Percentiles rank a stretch among this genome's conserved stretches.
Conservation (phyloP, 2,888 invertebrate species). For the Amphipoea oculea region DNA sequence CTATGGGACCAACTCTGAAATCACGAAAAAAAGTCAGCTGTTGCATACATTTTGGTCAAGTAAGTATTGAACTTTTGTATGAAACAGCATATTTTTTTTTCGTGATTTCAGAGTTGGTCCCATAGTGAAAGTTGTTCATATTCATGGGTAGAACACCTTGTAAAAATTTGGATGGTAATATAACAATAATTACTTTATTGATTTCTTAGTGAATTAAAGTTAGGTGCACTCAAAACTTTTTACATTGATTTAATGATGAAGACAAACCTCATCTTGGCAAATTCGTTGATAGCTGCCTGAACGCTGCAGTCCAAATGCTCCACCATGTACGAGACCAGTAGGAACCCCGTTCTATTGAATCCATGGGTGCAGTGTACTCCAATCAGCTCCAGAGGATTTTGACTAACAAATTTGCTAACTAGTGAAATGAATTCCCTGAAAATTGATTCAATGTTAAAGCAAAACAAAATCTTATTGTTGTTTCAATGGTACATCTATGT, state of each 20-base stretch:
- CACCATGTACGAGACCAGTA: conserved; percentile 97
- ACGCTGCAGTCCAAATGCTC: conserved; percentile 95
- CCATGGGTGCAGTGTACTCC: conserved; percentile 99
- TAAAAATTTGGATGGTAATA: no score
- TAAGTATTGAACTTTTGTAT: no score
- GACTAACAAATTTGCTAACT: conserved; percentile 94
- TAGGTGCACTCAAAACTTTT: background rate
- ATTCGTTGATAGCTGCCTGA: conserved; percentile 95
- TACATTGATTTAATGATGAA: background rate
- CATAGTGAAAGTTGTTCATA: no score
- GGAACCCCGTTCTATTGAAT: conserved; percentile 99
- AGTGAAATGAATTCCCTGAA: conserved; percentile 94
- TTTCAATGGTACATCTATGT: no score
- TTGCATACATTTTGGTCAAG: no score
- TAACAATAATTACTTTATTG: background rate
- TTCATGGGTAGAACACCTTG: no score
- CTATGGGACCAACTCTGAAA: no score
- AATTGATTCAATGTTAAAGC: conserved; percentile 1
- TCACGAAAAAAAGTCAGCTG: no score
- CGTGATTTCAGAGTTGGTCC: no score
- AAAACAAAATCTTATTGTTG: background rate
- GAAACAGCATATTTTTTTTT: no score
- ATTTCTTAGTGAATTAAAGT: background rate
- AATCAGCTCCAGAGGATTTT: conserved; percentile 94
- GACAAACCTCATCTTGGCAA: conserved; percentile 92